A percentile compares a stretch with the other conserved stretches of the same genome.
phyloP scores from a whole-genome alignment of 2,113 vertebrate species.

The Naja naja region DNA sequence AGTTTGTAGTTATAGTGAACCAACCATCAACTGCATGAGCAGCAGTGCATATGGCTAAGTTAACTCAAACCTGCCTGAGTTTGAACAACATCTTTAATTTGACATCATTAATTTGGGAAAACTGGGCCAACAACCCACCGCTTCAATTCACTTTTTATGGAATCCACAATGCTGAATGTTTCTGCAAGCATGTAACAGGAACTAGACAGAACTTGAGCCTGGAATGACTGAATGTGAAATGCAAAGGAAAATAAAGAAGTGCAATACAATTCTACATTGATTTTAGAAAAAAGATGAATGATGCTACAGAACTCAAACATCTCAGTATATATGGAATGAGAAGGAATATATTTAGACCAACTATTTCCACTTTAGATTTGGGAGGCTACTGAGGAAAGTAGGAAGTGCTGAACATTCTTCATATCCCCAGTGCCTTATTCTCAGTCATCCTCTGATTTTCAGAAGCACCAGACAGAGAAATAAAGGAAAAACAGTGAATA shows the following conservation, averaged over 20 bases:
- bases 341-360: neutral
- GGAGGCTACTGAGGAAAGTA: neutral
- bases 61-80: neutral
- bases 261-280: neutral
- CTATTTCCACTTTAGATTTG: neutral
- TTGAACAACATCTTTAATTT: neutral
- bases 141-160: neutral
- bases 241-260: neutral
- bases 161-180: neutral
- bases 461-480: neutral
- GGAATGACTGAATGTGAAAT: neutral
- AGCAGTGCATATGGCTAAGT: neutral
- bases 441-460: neutral
- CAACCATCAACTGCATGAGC: neutral
- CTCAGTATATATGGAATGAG: neutral
- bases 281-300: neutral
- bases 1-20: neutral
- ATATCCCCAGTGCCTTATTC: neutral
- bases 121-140: neutral
- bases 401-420: neutral
- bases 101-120: neutral
- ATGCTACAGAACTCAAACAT: neutral
- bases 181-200: neutral
- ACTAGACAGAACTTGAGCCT: neutral
- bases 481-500: neutral